phyloP scores from a whole-genome alignment of 2,113 vertebrate genomes.

The Erinaceus europaeus region DNA sequence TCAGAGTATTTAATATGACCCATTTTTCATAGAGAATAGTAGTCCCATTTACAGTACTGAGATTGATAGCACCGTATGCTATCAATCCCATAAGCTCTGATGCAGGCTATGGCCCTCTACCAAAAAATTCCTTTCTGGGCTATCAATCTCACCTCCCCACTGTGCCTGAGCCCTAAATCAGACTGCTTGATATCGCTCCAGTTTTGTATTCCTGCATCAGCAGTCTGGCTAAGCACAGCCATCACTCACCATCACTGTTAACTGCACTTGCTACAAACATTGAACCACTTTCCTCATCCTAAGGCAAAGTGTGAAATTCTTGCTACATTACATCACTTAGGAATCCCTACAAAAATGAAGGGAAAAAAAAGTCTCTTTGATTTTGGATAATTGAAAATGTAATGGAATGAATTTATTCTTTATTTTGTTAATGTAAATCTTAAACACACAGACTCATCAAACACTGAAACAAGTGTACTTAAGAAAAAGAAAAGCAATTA shows the following conservation, averaged over 20 bases:
- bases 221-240: conserved; percentile 81
- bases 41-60: conserved; percentile 83
- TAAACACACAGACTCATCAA: neutral
- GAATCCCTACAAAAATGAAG: neutral
- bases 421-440: neutral
- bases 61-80: conserved; percentile 81
- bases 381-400: conserved; percentile 42
- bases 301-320: conserved; percentile 38
- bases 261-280: conserved; percentile 74
- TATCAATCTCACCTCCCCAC: conserved; percentile 84
- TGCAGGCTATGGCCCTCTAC: conserved; percentile 83
- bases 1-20: conserved; percentile 85
- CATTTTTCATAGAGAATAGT: conserved; percentile 85
- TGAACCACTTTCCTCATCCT: conserved; percentile 56
- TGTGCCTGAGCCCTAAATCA: conserved; percentile 83
- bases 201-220: conserved; percentile 85
- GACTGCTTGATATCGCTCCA: conserved; percentile 80
- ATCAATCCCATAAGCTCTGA: conserved; percentile 87
- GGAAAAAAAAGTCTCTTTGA: neutral
- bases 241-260: conserved; percentile 80
- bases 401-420: neutral
- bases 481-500: conserved; percentile 8
- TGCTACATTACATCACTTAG: conserved; percentile 13
- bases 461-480: neutral
- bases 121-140: conserved; percentile 83